phyloP scores from a whole-genome alignment of 2,888 invertebrate species.

The Cybosia mesomella region DNA sequence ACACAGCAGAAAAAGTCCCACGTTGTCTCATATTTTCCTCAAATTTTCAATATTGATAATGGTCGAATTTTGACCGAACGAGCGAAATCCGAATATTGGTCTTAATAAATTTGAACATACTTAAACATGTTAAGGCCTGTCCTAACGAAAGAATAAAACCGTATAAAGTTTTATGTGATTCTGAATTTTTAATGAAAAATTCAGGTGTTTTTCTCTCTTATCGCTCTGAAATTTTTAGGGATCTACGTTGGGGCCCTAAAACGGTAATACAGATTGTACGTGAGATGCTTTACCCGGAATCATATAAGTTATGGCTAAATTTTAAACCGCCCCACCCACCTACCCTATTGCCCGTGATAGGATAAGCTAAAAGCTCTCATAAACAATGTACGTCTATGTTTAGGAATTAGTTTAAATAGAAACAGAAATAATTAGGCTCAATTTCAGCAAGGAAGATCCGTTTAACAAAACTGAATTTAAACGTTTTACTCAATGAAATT shows the following conservation, averaged over 20 bases:
- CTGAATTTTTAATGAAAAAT: conserved; percentile 18
- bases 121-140: conserved; percentile 18
- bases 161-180: conserved; percentile 39
- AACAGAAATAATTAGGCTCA: not conserved
- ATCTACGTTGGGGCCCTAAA: conserved; percentile 65
- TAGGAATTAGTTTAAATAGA: not conserved
- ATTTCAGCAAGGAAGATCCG: not conserved
- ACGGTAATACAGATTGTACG: conserved; percentile 83
- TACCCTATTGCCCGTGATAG: conserved; percentile 58
- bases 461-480: not conserved
- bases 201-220: conserved; percentile 62
- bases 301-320: conserved; percentile 74
- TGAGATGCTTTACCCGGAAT: conserved; percentile 76
- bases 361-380: conserved; percentile 57
- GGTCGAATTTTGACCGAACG: too few relatives aligned
- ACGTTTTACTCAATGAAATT: not conserved
- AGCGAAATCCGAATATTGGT: too few relatives aligned
- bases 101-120: too few relatives aligned
- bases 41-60: too few relatives aligned
- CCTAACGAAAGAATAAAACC: conserved; percentile 1
- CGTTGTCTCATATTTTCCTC: too few relatives aligned
- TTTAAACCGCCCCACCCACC: conserved; percentile 63
- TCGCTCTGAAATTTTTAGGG: conserved; percentile 67
- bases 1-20: too few relatives aligned
- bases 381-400: conserved; percentile 39